phyloP scores from a whole-genome alignment of 1,140 invertebrate species.

The Brachionus paranguensis region DNA sequence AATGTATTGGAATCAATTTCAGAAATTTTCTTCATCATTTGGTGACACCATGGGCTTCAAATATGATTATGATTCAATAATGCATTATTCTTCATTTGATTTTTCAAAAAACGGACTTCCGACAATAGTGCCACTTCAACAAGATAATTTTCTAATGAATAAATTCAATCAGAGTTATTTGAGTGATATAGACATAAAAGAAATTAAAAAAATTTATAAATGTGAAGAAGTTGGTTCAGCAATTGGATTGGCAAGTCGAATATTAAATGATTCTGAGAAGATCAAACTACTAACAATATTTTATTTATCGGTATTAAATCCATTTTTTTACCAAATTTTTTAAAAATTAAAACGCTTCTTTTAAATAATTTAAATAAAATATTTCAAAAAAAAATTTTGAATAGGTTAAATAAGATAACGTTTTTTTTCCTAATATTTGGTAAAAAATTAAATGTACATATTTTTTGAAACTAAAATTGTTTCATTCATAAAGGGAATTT shows the following conservation, averaged over 20 bases:
- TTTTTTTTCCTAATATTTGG: no score
- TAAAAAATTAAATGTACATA: no score
- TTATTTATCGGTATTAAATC: neutral
- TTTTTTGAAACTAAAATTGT: no score
- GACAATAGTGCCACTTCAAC: neutral
- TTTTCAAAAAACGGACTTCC: constrained; percentile 11
- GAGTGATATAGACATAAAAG: neutral
- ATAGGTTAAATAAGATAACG: no score
- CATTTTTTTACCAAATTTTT: neutral
- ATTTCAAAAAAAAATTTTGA: no score
- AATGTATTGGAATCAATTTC: neutral
- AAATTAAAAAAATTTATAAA: neutral
- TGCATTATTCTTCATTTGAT: neutral
- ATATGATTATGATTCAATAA: constrained; percentile 24
- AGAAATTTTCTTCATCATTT: neutral
- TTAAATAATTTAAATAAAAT: neutral
- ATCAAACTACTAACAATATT: neutral
- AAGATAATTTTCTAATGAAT: neutral
- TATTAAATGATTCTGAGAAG: neutral
- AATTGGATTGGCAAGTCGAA: neutral
- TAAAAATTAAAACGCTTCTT: neutral
- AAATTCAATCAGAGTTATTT: neutral
- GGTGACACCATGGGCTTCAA: neutral
- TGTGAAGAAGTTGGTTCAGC: neutral
- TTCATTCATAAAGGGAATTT: no score